phyloP scores from a whole-genome alignment of 2,113 vertebrate species.

The Dolichallabes microphthalmus region DNA sequence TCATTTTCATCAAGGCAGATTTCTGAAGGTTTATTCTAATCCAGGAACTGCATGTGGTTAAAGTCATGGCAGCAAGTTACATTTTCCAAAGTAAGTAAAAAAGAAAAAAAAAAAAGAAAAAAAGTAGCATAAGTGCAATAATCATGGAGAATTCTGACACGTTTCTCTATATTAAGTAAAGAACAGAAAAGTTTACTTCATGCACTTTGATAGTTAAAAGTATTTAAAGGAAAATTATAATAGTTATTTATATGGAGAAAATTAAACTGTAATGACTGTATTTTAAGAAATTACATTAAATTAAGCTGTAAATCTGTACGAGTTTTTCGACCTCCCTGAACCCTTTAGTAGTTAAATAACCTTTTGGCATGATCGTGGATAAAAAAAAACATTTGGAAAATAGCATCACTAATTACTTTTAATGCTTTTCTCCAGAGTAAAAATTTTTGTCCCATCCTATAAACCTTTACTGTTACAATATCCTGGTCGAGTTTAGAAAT shows the following conservation, averaged over 20 bases:
- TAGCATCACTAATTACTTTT: not conserved
- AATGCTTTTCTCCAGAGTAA: not conserved
- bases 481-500: not conserved
- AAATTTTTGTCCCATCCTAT: not conserved
- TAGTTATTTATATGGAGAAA: too few relatives aligned
- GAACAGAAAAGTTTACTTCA: not conserved
- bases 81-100: not conserved
- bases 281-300: not conserved
- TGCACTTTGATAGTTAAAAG: not conserved
- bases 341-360: not conserved
- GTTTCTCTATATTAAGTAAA: not conserved
- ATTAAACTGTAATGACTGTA: not conserved
- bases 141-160: not conserved
- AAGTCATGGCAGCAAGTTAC: not conserved
- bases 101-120: not conserved
- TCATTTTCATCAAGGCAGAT: not conserved
- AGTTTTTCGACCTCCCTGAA: not conserved
- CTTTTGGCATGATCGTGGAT: not conserved
- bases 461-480: not conserved
- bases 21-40: conserved; percentile 2
- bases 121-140: not conserved
- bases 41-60: not conserved
- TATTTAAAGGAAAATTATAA: not conserved
- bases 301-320: not conserved
- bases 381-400: not conserved